Base-by-base conservation (phyloP, 2,113 vertebrate species). In the Percina caprodes region DNA sequence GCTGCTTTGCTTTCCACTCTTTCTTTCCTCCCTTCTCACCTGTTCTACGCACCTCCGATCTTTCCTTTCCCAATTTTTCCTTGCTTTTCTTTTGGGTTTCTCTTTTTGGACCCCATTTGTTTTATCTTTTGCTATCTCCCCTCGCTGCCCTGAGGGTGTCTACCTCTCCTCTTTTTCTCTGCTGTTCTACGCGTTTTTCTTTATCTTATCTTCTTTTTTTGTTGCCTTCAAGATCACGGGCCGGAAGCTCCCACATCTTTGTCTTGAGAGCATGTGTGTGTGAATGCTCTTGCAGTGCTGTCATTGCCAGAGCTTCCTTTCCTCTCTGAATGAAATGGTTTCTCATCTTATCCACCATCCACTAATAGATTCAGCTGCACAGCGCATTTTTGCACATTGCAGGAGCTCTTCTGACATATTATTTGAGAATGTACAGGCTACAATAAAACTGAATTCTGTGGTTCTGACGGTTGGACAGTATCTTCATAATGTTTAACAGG, bases 141-240 rank as follows among this genome's bases (percentile, higher is more conserved):
- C 51, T 21, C 6, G 18, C 12, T 5, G 24, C 48, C 26, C 30
- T n/a, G 48, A 30, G 18, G 6, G 5, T 54, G 19, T 52, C 46
- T 42, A 42, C 10, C 39, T 42, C 16, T 48, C 9, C 16, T 49
- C 46, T 51, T 49, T 65, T 49, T 18, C n/a, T 68, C 23, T 23
- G 2, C 9, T 45, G 4, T 19, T 23, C 19, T 42, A 14, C 6
- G 33, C 3, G 16, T 60, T 62, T 48, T 55, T 35, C 24, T 7
- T 73, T 13, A 1, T 52, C 16, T 59, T 11, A 15, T 55, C n/a
- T 58, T 69, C n/a, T 69, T 67, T 49, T 42, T 15, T 42, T 62
- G 48, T 59, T 68, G 4, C 51, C 11, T 74, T 85, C 52, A 52
- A 65, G 77, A 73, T 67, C 77, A 51, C 8, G 3, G 18, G n/a